Percentiles rank a stretch among this genome's conserved stretches.
These are phyloP conservation scores for Delphinus delphis DNA, from an alignment of 2,113 vertebrate genomes.

Conservation along the genomic window DNA sequence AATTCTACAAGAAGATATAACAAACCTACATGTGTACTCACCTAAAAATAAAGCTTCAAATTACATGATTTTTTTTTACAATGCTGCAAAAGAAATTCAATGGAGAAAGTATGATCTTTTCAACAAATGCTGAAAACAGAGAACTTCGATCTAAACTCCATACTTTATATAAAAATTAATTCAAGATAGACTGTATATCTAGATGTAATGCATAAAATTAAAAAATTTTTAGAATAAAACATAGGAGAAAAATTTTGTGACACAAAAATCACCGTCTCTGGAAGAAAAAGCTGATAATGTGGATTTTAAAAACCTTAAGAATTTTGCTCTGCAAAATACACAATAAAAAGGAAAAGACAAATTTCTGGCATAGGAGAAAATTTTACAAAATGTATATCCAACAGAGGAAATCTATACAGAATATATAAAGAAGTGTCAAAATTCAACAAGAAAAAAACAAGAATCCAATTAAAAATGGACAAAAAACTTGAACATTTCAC, in stretches of 20 bases:
- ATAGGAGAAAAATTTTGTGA: too few relatives aligned
- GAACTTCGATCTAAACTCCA: neutral
- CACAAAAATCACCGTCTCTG: neutral
- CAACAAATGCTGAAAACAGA: neutral
- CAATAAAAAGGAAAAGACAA: neutral
- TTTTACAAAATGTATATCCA: neutral
- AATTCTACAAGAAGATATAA: too few relatives aligned
- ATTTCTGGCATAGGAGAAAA: neutral
- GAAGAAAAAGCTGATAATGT: neutral
- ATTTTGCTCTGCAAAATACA: neutral
- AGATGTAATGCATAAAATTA: neutral
- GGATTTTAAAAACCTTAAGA: neutral
- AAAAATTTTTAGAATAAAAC: neutral
- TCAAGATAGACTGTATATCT: neutral
- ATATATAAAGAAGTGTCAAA: too few relatives aligned
- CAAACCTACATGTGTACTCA: too few relatives aligned
- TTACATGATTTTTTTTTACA: neutral
- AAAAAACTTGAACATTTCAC: neutral
- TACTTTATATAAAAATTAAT: too few relatives aligned
- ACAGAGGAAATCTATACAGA: neutral
- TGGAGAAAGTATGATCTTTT: neutral
- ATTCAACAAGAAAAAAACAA: too few relatives aligned
- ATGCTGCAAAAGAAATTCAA: neutral
- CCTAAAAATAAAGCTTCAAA: neutral
- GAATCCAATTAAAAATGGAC: neutral